Evolutionary conservation across 2,113 vertebrate species (phyloP).

Genomic region (Monopterus albus): DNA sequence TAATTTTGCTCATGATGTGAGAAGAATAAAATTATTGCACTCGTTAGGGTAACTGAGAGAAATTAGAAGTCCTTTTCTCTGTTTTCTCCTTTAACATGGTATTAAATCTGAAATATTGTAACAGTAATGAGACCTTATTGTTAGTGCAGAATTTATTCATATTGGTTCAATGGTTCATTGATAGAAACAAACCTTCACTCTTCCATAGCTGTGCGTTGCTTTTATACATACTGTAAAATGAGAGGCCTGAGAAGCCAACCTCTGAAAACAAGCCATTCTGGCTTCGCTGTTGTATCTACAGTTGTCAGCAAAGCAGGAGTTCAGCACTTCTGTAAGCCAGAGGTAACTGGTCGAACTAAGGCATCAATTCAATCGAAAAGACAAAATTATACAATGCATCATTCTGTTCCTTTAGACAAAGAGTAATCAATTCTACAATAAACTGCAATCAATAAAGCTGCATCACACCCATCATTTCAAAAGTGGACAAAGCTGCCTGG

Average conservation of each 20-base stretch:
- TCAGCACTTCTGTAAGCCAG: not conserved
- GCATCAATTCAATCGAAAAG: constrained; percentile 2
- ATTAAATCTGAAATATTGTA: too few relatives aligned
- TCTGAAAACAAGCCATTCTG: not conserved
- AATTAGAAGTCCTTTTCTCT: too few relatives aligned
- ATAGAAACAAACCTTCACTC: not conserved
- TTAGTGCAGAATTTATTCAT: too few relatives aligned
- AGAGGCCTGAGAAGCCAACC: not conserved
- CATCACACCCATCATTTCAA: constrained; percentile 11
- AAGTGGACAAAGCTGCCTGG: not conserved
- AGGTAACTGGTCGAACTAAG: too few relatives aligned
- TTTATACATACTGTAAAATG: constrained; percentile 9
- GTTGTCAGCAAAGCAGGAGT: not conserved
- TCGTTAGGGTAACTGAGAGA: too few relatives aligned
- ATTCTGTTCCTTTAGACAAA: constrained; percentile 9
- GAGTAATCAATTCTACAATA: constrained; percentile 10
- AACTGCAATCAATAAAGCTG: constrained; percentile 11
- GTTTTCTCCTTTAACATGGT: too few relatives aligned
- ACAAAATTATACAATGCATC: constrained; percentile 17
- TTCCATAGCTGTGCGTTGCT: not conserved
- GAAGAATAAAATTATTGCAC: too few relatives aligned
- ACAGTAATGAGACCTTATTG: too few relatives aligned
- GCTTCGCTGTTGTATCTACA: not conserved
- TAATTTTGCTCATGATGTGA: too few relatives aligned
- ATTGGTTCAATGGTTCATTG: not conserved